These are phyloP conservation scores for Nanorana parkeri DNA, from an alignment of 2,113 vertebrate species.

Conservation along the genomic window DNA sequence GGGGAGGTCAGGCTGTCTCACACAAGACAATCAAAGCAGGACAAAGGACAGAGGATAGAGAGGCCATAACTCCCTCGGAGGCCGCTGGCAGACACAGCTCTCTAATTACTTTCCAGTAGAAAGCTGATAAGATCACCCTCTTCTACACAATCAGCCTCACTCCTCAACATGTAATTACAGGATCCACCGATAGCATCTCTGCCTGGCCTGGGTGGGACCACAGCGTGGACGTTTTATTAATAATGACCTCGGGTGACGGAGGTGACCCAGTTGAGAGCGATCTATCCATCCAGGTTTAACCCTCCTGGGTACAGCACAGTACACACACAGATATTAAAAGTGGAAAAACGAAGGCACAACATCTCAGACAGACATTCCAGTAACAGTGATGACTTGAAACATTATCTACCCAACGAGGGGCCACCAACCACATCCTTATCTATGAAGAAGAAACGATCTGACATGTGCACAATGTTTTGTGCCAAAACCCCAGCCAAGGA, in stretches of 20 bases:
- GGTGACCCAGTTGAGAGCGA: neutral
- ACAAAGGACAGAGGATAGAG: constrained; percentile 30
- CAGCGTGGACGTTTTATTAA: constrained; percentile 7
- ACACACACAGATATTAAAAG: too few relatives aligned
- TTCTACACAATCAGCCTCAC: constrained; percentile 45
- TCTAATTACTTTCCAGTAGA: constrained; percentile 49
- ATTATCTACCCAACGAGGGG: too few relatives aligned
- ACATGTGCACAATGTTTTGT: too few relatives aligned
- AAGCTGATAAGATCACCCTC: constrained; percentile 27
- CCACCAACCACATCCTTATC: too few relatives aligned
- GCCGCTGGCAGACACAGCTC: neutral
- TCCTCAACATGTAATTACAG: constrained; percentile 45
- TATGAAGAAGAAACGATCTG: too few relatives aligned
- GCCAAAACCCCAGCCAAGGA: too few relatives aligned
- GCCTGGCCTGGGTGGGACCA: constrained; percentile 9
- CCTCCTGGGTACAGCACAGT: neutral
- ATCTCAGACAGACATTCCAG: too few relatives aligned
- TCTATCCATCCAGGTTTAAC: neutral
- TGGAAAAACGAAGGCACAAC: too few relatives aligned
- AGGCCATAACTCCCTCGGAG: neutral
- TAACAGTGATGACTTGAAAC: too few relatives aligned
- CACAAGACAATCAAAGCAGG: neutral
- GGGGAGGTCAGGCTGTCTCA: constrained; percentile 15
- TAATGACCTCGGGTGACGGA: constrained; percentile 27
- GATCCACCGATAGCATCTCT: neutral